phyloP scores from a whole-genome alignment of 2,888 invertebrate species.

The Drosophila anomalata region DNA sequence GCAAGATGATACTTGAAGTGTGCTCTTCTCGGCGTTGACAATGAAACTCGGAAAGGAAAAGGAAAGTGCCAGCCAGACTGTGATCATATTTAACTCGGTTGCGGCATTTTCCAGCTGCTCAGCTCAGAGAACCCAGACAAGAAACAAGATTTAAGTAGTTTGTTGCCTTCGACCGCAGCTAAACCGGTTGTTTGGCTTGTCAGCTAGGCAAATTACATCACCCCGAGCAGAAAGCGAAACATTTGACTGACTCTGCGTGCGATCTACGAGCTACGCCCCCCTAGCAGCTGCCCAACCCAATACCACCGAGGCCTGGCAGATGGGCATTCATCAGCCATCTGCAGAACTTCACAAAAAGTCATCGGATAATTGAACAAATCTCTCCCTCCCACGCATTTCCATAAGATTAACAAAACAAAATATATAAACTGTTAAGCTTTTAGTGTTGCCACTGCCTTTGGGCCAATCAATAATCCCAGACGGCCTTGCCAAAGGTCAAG shows the following conservation, averaged over 20 bases:
- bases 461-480: constrained; percentile 36
- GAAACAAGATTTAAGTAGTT: constrained; percentile 64
- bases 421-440: constrained; percentile 18
- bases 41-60: constrained; percentile 44
- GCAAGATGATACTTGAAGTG: constrained; percentile 56
- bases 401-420: constrained; percentile 8
- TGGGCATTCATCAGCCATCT: constrained; percentile 49
- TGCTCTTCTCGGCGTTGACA: constrained; percentile 48
- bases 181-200: constrained; percentile 69
- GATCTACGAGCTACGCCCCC: constrained; percentile 42
- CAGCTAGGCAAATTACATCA: constrained; percentile 72
- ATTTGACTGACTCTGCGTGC: constrained; percentile 35
- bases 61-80: constrained; percentile 49
- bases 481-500: constrained; percentile 36
- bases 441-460: constrained; percentile 1
- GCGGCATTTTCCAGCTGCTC: constrained; percentile 17
- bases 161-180: constrained; percentile 38
- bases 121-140: constrained; percentile 42
- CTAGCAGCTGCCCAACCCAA: constrained; percentile 5
- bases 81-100: constrained; percentile 16
- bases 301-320: constrained; percentile 15
- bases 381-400: constrained; percentile 25
- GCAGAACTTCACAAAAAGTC: constrained; percentile 48
- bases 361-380: constrained; percentile 27
- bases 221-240: constrained; percentile 44